phyloP scores from a whole-genome alignment of 2,888 invertebrate species.

The Hydroisotoma schaefferi region DNA sequence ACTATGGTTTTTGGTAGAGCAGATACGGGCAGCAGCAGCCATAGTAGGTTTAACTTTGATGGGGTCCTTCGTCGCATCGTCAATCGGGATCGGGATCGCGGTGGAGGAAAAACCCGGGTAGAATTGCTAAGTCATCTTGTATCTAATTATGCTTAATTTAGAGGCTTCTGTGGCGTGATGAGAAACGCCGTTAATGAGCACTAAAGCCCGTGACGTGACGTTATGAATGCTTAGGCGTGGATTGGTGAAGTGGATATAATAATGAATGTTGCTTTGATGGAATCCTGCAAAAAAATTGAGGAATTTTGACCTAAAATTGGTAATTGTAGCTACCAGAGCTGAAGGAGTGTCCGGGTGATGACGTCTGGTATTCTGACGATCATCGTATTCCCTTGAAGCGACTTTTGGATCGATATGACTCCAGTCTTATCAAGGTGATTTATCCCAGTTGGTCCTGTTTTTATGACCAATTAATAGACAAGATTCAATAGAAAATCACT shows the following conservation, averaged over 20 bases:
- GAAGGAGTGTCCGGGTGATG: constrained; percentile 1
- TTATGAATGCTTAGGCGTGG: too few species aligned
- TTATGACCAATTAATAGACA: too few species aligned
- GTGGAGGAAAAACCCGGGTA: neutral
- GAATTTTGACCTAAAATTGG: too few species aligned
- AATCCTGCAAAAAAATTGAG: too few species aligned
- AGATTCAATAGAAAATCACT: too few species aligned
- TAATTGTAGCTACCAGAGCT: neutral
- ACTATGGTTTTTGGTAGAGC: neutral
- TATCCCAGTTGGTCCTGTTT: too few species aligned
- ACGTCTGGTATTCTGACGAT: constrained; percentile 26
- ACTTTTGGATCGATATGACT: constrained; percentile 25
- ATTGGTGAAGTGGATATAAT: too few species aligned
- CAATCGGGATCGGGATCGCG: neutral
- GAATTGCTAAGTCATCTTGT: neutral
- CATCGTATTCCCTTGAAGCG: constrained; percentile 24
- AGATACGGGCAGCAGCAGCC: too few species aligned
- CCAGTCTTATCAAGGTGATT: constrained; percentile 20
- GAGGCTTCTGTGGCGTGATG: too few species aligned
- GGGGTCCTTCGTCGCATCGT: constrained; percentile 5
- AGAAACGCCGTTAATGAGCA: too few species aligned
- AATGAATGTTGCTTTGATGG: too few species aligned
- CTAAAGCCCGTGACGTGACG: too few species aligned
- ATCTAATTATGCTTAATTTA: neutral
- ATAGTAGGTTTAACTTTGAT: neutral